Base-by-base conservation (phyloP, 2,113 vertebrate genomes). In the Kryptolebias marmoratus region DNA sequence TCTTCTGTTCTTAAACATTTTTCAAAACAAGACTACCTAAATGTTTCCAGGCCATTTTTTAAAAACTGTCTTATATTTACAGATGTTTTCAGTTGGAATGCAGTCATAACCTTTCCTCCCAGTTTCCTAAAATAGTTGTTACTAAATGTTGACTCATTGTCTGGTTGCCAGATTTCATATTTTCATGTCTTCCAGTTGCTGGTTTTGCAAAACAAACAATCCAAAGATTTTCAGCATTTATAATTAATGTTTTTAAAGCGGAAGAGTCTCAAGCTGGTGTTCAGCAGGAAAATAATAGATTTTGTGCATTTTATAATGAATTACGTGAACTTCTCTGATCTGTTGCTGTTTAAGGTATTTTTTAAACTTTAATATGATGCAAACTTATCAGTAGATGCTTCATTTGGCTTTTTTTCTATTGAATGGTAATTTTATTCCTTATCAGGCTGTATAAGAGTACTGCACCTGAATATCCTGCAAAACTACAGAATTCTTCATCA, bases 391-490 rank as follows among this genome's bases (percentile, higher is more conserved):
- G 3, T 36, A 36, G 32, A 36, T 4, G 3, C 3, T 36, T 36
- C 32, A 36, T 36, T 36, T 36, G 32, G 32, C 32, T 32, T n/a
- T 44, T 59, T 60, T 60, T 12, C 6, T 7, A 13, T 31, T 14
- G 9, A 14, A 47, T 14, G 14, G 48, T 58, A 64, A 36, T 48
- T 50, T 48, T 71, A 74, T 58, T 57, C 42, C 47, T 32, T 73
- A 44, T 64, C 49, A 16, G 22, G 80, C 66, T 55, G 31, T 53
- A 64, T 64, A 63, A 36, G 68, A 73, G 68, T 82, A 62, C 61
- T 70, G 52, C 48, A 64, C 52, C 63, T 65, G 31, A 66, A 64
- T 71, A 58, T 77, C 65, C 79, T 75, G 64, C 74, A 84, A 84
- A 72, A 42, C 13, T 47, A 18, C 2, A 3, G 49, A 44, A 36